Conservation (phyloP, 2,113 vertebrate species). For the Cathartes aura region DNA sequence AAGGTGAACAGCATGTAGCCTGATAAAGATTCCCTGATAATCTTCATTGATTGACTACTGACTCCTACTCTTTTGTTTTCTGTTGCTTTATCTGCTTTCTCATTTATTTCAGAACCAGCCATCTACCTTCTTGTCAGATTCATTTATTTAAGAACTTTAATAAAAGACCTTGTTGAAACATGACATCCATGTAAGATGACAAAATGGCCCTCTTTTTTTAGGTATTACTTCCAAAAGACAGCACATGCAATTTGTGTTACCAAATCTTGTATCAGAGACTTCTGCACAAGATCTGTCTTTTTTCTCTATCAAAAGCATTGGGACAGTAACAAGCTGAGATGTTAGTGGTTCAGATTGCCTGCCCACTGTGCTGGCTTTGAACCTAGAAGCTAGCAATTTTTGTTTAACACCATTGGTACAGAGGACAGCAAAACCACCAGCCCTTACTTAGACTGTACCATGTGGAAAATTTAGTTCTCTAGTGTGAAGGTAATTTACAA, state of each 20-base stretch:
- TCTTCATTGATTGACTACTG: background rate
- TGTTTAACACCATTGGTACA: background rate
- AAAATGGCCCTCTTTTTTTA: background rate
- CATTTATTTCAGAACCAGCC: background rate
- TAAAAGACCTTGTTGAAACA: background rate
- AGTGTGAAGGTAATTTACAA: background rate
- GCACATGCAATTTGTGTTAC: background rate
- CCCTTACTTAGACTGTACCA: background rate
- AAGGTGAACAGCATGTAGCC: background rate
- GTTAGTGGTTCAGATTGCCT: background rate
- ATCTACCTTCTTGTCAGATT: background rate
- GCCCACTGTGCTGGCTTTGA: background rate
- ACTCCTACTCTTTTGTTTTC: background rate
- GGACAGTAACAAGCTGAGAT: background rate
- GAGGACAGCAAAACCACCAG: background rate
- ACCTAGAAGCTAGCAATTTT: background rate
- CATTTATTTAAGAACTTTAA: background rate
- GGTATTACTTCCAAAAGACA: background rate
- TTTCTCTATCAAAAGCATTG: background rate
- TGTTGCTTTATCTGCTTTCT: background rate
- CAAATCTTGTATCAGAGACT: background rate
- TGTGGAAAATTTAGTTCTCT: background rate
- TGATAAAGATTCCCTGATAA: background rate
- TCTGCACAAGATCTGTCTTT: background rate
- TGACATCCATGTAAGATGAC: background rate